Conservation (phyloP, 1,140 invertebrate species). For the Bicyclus anynana region DNA sequence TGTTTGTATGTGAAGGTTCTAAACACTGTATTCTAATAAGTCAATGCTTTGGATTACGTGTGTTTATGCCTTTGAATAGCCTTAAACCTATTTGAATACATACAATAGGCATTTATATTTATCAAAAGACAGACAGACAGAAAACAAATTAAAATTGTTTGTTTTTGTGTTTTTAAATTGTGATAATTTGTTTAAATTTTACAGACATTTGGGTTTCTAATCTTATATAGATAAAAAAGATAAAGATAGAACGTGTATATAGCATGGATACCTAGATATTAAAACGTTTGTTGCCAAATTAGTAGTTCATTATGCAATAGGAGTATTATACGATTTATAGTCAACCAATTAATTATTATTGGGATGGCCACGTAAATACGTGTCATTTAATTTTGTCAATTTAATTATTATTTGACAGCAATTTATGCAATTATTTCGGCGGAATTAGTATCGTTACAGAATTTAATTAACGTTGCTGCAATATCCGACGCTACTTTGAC, state of each 20-base stretch:
- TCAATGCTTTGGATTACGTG: constrained; percentile 2
- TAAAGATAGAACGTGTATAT: too few species aligned
- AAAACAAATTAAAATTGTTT: too few species aligned
- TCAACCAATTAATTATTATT: neutral
- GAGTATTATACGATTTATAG: too few species aligned
- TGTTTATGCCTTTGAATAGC: neutral
- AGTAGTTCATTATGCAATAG: too few species aligned
- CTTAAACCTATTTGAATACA: neutral
- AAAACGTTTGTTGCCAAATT: too few species aligned
- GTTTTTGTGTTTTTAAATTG: too few species aligned
- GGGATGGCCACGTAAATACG: neutral
- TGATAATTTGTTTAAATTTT: too few species aligned
- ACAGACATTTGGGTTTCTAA: too few species aligned
- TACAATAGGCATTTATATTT: too few species aligned
- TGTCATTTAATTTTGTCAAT: neutral
- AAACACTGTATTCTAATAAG: constrained; percentile 6
- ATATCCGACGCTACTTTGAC: neutral
- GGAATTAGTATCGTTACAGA: neutral
- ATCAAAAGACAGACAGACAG: too few species aligned
- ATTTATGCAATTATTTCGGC: neutral
- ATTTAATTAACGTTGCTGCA: neutral
- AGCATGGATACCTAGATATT: too few species aligned
- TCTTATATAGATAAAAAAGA: too few species aligned
- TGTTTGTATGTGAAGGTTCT: constrained; percentile 8
- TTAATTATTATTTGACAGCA: neutral